These are phyloP conservation scores for Meda fulgida DNA, from an alignment of 2,797 vertebrate species.

Conservation along the genomic window DNA sequence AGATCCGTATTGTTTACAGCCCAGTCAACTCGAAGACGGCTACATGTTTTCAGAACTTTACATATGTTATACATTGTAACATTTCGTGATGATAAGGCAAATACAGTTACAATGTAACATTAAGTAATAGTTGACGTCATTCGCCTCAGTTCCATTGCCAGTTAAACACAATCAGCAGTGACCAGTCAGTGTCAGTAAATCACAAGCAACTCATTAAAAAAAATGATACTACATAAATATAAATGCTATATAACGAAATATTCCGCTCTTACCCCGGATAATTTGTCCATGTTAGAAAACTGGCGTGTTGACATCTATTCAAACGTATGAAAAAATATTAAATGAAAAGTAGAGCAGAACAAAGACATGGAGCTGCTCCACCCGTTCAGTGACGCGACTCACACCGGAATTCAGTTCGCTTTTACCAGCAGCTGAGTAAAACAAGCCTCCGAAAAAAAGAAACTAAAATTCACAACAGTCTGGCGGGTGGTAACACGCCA, in stretches of 20 bases:
- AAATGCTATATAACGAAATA: slow-evolving; percentile 24
- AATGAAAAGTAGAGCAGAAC: slow-evolving; percentile 72
- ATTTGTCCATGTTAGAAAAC: slow-evolving; percentile 71
- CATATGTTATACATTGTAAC: background rate
- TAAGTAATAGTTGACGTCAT: background rate
- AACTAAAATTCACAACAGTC: slow-evolving; percentile 84
- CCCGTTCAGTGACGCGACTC: slow-evolving; percentile 59
- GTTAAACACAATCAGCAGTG: background rate
- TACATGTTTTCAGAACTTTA: background rate
- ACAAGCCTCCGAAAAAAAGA: slow-evolving; percentile 74
- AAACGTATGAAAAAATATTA: slow-evolving; percentile 54
- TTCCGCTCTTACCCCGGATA: slow-evolving; percentile 72
- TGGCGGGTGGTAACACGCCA: slow-evolving; percentile 73
- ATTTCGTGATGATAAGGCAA: background rate
- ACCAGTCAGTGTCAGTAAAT: background rate
- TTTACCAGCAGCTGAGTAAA: slow-evolving; percentile 82
- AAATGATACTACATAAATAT: background rate
- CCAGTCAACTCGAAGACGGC: background rate
- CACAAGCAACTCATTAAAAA: background rate
- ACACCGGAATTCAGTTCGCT: slow-evolving; percentile 66
- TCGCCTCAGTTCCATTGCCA: background rate
- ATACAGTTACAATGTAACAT: background rate
- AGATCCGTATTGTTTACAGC: background rate
- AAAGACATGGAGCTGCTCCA: slow-evolving; percentile 72
- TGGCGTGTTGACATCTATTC: slow-evolving; percentile 69